A percentile compares a stretch with the other conserved stretches of the same genome.
phyloP scores from a whole-genome alignment of 2,888 invertebrate species.

The Lagria hirta region DNA sequence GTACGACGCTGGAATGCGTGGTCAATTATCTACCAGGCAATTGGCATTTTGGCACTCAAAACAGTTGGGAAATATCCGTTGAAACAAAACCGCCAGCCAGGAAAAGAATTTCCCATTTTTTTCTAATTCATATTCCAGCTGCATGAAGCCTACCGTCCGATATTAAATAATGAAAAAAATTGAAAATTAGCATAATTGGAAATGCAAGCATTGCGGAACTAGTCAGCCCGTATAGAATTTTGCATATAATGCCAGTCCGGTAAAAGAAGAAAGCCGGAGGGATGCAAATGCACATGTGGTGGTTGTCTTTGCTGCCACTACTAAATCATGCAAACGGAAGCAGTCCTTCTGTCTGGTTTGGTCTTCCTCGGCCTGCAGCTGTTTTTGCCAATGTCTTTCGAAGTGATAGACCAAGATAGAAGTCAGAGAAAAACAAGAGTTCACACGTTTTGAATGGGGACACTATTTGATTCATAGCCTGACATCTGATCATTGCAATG shows the following conservation, averaged over 20 bases:
- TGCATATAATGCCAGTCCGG: constrained; percentile 18
- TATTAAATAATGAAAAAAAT: constrained; percentile 12
- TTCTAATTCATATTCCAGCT: constrained; percentile 28
- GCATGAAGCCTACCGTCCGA: constrained; percentile 24
- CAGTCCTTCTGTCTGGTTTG: constrained; percentile 49
- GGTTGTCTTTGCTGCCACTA: constrained; percentile 38
- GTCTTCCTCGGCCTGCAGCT: constrained; percentile 23
- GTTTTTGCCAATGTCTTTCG: constrained; percentile 12
- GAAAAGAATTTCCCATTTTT: constrained; percentile 22
- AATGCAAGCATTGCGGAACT: constrained; percentile 40
- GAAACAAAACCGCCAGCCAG: constrained; percentile 24
- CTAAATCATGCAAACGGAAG: constrained; percentile 53
- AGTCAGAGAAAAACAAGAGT: constrained; percentile 18
- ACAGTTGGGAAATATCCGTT: constrained; percentile 16
- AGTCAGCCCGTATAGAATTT: constrained; percentile 16
- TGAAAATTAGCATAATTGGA: constrained; percentile 35
- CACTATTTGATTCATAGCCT: constrained; percentile 19
- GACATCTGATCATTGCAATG: constrained; percentile 21
- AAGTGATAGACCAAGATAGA: constrained; percentile 12
- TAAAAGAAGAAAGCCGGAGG: too few relatives aligned
- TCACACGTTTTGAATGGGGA: constrained; percentile 21
- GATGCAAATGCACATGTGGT: constrained; percentile 45
- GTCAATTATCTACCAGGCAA: constrained; percentile 12
- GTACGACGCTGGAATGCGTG: too few relatives aligned
- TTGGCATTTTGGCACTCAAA: constrained; percentile 18